Base-by-base conservation (phyloP, 2,113 vertebrate genomes). In the Podarcis raffonei region DNA sequence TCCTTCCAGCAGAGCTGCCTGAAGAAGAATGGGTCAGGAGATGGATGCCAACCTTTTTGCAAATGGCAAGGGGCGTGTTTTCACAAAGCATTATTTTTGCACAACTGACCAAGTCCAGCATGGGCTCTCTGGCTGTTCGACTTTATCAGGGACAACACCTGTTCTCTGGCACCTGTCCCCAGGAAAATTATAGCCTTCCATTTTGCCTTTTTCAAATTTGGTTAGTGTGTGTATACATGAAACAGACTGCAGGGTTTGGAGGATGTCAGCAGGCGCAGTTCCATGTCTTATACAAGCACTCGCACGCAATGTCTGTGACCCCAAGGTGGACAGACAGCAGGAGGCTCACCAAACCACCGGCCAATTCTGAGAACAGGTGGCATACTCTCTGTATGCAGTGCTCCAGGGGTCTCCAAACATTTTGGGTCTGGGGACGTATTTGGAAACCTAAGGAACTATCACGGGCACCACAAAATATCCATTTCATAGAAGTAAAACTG, bases 1-100 rank as follows among this genome's bases (percentile, higher is more conserved):
- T 62, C 0, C 0, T 0, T 62, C 0, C 0, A 0, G 0, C 18
- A 89, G 80, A 53, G 3, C 3, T 0, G 5, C 20, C 0, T 12
- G 57, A 42, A 48, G 57, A 48, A 1, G 16, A 76, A 1, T 0
- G 2, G 53, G 32, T 3, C 6, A 39, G 80, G 5, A 80, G 85
- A 27, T 69, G 42, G 66, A 88, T 82, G 72, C 35, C 42, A 30
- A 15, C 12, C 4, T 32, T 65, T 57, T 42, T 32, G 3, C 37
- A 65, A 77, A 20, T 16, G 59, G 48, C 48, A 53, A 11, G 32
- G 65, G 6, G 6, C 39, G 57, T 20, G 15, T 53, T 79, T 79
- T 83, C 30, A 66, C 57, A 66, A 88, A 32, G n/a, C 12, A n/a
- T n/a, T n/a, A n/a, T n/a, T n/a, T n/a, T n/a, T n/a, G n/a, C n/a